phyloP scores from a whole-genome alignment of 2,888 invertebrate genomes.

The Ischnura elegans region DNA sequence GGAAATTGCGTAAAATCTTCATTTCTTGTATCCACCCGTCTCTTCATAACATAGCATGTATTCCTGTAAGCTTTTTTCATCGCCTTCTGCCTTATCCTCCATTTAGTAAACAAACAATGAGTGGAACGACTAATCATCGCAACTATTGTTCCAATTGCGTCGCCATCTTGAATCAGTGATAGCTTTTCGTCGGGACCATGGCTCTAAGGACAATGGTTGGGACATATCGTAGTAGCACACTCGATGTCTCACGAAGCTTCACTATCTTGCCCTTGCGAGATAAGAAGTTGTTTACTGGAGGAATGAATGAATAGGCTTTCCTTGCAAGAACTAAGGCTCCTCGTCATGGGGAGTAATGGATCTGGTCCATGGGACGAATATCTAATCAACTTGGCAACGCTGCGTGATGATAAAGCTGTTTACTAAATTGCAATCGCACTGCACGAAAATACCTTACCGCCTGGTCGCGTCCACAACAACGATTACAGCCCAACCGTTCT shows the following conservation, averaged over 20 bases:
- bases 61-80: not conserved
- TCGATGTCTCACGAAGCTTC: not conserved
- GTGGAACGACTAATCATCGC: not conserved
- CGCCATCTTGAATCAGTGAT: not conserved
- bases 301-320: not conserved
- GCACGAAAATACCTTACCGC: too few relatives aligned
- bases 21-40: too few relatives aligned
- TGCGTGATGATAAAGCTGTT: too few relatives aligned
- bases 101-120: not conserved
- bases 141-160: not conserved
- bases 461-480: too few relatives aligned
- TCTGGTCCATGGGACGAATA: not conserved
- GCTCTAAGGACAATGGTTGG: too few relatives aligned
- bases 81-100: not conserved
- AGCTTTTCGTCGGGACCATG: not conserved
- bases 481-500: too few relatives aligned
- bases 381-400: not conserved
- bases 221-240: not conserved
- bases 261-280: not conserved
- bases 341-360: not conserved
- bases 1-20: not conserved
- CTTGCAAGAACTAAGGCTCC: not conserved
- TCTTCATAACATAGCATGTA: too few relatives aligned
- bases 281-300: conserved; percentile 10
- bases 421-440: too few relatives aligned